Conservation (phyloP, 2,888 invertebrate species). For the Escarpia spicata region DNA sequence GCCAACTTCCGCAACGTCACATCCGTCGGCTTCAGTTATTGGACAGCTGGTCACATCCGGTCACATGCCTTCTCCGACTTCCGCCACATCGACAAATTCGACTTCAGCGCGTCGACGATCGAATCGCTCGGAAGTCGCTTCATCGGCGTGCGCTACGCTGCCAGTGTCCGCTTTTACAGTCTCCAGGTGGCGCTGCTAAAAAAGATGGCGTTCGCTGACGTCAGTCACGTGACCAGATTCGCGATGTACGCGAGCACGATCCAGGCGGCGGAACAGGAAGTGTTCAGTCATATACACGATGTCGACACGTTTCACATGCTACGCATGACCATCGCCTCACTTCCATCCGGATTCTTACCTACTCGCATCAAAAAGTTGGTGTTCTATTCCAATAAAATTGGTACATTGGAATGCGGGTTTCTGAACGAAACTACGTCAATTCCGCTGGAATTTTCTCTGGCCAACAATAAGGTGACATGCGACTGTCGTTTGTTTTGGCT, state of each 20-base stretch:
- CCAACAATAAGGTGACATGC: neutral
- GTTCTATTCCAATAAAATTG: neutral
- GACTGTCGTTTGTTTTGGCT: neutral
- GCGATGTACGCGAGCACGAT: neutral
- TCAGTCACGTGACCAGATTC: slow-evolving; percentile 3
- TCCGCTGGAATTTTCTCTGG: neutral
- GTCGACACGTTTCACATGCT: slow-evolving; percentile 6
- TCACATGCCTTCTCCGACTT: neutral
- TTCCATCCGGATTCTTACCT: neutral
- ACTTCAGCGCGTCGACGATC: neutral
- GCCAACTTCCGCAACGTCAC: neutral
- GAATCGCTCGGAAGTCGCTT: neutral
- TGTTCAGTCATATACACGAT: neutral
- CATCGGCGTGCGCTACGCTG: neutral
- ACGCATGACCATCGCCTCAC: slow-evolving; percentile 1
- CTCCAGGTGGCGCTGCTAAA: neutral
- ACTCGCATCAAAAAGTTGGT: neutral
- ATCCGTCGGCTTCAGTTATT: neutral
- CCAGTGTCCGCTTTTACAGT: neutral
- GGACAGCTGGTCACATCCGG: neutral
- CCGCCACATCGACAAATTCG: neutral
- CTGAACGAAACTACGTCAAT: neutral
- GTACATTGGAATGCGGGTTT: neutral
- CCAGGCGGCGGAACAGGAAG: neutral
- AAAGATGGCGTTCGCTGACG: neutral